Base-by-base conservation (phyloP, 2,888 invertebrate genomes). In the Sesia bembeciformis region DNA sequence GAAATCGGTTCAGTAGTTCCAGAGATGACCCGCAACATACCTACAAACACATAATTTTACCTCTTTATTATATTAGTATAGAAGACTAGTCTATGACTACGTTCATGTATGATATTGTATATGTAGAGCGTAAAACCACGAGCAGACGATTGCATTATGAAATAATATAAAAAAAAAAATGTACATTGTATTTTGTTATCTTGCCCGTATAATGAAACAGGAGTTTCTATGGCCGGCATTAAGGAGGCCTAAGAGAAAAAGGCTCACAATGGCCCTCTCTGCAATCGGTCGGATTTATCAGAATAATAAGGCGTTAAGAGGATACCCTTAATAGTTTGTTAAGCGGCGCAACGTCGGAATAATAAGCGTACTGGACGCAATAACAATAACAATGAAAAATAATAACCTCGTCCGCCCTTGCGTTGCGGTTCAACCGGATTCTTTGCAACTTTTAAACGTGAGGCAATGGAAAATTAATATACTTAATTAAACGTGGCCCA, bases 301-400 rank as follows among this genome's bases (percentile, higher is more conserved):
- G 65, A 77, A 80, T 80, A 80, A 78, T 77, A 77, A 78, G 74
- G 76, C 75, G 75, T 77, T 75, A 76, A 76, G 74, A 70, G 66
- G 70, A 73, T 66, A 70, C 75, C 70, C 78, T 81, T 88, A 87
- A 88, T 87, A 86, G 87, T 88, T 88, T 84, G 81, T 81, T 87
- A 87, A 88, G 78, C 77, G 82, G 65, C 66, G 69, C 81, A 82
- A 82, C 73, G 76, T 64, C 64, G 67, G 69, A 62, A 70, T 86
- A 86, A 85, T 81, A 78, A 79, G 74, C 72, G 64, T 58, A 68
- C 65, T 68, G 67, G 56, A 61, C 57, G 74, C 65, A 70, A 81
- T 87, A 85, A 86, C 86, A 76, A 72, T 88, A 81, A 85, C 87
- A 81, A 70, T 87, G 80, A 84, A 84, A 86, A 84, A 82, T 86